These are phyloP conservation scores for Myotis findleyi DNA, from an alignment of 2,797 vertebrate species.

Conservation along the genomic window DNA sequence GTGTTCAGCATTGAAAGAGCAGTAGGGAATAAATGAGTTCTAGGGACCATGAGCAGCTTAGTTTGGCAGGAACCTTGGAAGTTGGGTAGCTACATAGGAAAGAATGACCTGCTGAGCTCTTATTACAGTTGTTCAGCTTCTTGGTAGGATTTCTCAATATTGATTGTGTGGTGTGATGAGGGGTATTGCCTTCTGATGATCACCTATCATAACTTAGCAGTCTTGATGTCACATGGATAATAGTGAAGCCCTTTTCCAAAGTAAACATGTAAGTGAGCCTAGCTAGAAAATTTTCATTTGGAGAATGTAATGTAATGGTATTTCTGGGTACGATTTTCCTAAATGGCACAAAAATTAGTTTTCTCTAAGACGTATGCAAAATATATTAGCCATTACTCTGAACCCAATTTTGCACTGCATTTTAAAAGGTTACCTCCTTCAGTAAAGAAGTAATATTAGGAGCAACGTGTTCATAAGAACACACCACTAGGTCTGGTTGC, in stretches of 20 bases:
- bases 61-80: not conserved
- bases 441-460: not conserved
- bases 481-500: not conserved
- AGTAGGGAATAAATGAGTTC: not conserved
- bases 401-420: not conserved
- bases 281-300: not conserved
- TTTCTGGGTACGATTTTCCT: not conserved
- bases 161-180: not conserved
- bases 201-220: not conserved
- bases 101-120: not conserved
- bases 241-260: not conserved
- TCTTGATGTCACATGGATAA: not conserved
- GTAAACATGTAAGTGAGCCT: not conserved
- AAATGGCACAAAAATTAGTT: not conserved
- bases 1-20: not conserved
- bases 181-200: not conserved
- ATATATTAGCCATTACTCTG: slow-evolving; percentile 3
- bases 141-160: not conserved
- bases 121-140: not conserved
- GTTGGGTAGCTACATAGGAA: not conserved
- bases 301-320: slow-evolving; percentile 27
- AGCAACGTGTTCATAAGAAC: not conserved
- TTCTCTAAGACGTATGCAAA: not conserved
- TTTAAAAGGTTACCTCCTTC: slow-evolving; percentile 10
- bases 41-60: not conserved